phyloP scores from a whole-genome alignment of 1,140 invertebrate species.

The Brachionus asplanchnoidis region DNA sequence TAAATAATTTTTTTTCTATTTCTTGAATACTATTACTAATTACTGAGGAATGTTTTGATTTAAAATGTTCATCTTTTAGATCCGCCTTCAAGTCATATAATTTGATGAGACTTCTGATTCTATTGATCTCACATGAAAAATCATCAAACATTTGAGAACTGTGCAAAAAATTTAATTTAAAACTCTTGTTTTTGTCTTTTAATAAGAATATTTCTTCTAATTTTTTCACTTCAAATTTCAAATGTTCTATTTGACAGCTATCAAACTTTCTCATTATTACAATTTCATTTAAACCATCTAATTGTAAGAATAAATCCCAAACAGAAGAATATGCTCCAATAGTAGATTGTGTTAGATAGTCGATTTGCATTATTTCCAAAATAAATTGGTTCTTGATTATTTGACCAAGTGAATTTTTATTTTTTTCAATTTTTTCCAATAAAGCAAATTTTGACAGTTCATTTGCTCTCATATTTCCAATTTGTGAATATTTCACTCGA shows the following conservation, averaged over 20 bases:
- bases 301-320: not conserved
- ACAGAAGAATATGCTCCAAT: not conserved
- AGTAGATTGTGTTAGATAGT: not conserved
- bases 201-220: not conserved
- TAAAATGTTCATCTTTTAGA: not conserved
- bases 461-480: not conserved
- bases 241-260: not conserved
- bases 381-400: not conserved
- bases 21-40: not conserved
- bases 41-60: not conserved
- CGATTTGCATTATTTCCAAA: not conserved
- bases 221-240: not conserved
- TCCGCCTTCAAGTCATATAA: not conserved
- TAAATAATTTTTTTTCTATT: not conserved
- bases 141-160: not conserved
- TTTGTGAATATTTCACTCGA: not conserved
- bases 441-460: not conserved
- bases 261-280: not conserved
- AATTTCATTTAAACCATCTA: not conserved
- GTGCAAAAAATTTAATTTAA: not conserved
- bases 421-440: not conserved
- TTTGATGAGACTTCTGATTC: not conserved
- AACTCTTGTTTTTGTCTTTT: not conserved
- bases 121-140: not conserved
- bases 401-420: not conserved